Evolutionary conservation across 2,113 vertebrate species (phyloP), one percentile per base, ranked within the genome.

Genomic region (Melanocharis versteri): DNA sequence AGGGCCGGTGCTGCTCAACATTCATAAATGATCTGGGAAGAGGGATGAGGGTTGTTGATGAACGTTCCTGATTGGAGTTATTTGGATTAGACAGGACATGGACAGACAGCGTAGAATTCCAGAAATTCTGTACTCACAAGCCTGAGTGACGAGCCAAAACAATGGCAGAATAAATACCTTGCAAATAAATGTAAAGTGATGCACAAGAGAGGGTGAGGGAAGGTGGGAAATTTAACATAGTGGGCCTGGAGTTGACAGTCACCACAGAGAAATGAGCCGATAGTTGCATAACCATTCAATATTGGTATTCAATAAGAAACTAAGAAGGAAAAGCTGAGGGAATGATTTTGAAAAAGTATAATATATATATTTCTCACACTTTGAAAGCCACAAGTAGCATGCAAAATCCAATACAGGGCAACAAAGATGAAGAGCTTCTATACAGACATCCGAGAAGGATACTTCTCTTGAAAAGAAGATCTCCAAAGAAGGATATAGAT

Each of bases 91-190:
- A 14, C 16, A 61, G 44, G 45, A 58, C 15, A 64, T 57, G 27
- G 18, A 47, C 19, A 44, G 31, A 58, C 1, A 31, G 9, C 0
- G 0, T 6, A 48, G 45, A 81, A 73, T 56, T 72, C 48, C 53
- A 80, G 35, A 89, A 89, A 61, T 20, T 82, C 24, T 53, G 11
- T 22, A 45, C 6, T 66, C 44, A 11, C 13, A 61, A 70, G n/a
- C 17, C 35, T 48, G 28, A 60, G 22, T 37, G 47, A 53, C 26
- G 19, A 33, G n/a, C 37, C 15, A 70, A 62, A 45, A 70, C 6
- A 45, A 53, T 3, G 1, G 11, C 13, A 93, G 33, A 66, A 70
- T 45, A 84, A 66, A 69, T 58, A 5, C 9, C 11, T 40, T 33
- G 28, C 26, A 89, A 88, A 76, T 35, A 82, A 73, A 82, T 17